Base-by-base conservation (phyloP, 2,113 vertebrate genomes). In the Gulo gulo region DNA sequence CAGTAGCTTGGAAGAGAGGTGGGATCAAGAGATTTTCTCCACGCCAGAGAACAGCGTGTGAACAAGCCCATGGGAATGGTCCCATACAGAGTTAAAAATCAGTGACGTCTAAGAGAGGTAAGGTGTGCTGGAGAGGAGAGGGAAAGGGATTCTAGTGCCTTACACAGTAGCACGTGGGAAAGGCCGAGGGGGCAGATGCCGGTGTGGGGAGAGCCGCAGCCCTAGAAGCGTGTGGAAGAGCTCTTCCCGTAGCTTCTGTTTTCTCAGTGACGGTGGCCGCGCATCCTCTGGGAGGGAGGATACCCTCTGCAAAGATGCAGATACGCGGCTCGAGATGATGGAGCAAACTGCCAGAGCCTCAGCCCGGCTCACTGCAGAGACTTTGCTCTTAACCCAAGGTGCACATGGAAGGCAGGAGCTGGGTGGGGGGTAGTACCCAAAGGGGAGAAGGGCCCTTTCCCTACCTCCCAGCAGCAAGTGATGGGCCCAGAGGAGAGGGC, bases 1-100 rank as follows among this genome's bases (percentile, higher is more conserved):
- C 73, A 74, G 15, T n/a, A 52, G 42, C 71, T 91, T 63, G 7
- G 63, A 89, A 94, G 24, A 95, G n/a, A 97, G 78, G 76, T 47
- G 15, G n/a, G 7, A 23, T 67, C 90, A 59, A 88, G 57, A 50
- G 69, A 21, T 84, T 67, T 52, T 57, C 74, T 95, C 86, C 57
- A 71, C 20, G 63, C 14, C n/a, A 23, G 11, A 65, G 63, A 86
- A 71, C 59, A 76, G n/a, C 36, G 52, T n/a, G n/a, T 39, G 93
- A 63, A 71, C 16, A 13, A 50, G 55, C 45, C 76, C 12, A 50
- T 69, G 50, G 6, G 10, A 88, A 82, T 24, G 55, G 71, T 36
- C 16, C 39, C 55, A 14, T 36, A 21, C 1, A 71, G 42, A 86
- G 42, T 57, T 45, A 39, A 92, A 76, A 79, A 6, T 0, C 5